Base-by-base conservation (phyloP, 2,797 vertebrate genomes). In the Notoglanidium macrostoma region DNA sequence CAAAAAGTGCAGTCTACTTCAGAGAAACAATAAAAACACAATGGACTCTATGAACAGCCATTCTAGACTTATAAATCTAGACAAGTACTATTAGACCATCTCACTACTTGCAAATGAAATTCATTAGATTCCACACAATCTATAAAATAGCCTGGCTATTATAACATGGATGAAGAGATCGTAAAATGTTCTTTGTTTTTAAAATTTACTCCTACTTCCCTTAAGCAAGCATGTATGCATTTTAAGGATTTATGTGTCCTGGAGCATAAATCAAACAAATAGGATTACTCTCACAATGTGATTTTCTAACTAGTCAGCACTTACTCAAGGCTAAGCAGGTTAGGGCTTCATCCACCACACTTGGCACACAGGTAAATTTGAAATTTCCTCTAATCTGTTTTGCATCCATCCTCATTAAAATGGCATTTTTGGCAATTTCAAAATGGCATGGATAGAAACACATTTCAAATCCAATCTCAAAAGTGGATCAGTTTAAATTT, bases 101-200 rank as follows among this genome's bases (percentile, higher is more conserved):
- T 74, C 49, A 35, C 51, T 85, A 15, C 68, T 65, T 81, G 46
- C 68, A 74, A 88, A 82, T 82, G 57, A 44, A 81, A 21, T 65
- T 65, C 15, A 57, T 74, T 74, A 72, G 40, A 65, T 76, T 85
- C 82, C 49, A 81, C 26, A 14, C 23, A 44, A 44, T 29, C 76
- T 55, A 14, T 29, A 49, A 61, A 23, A 10, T 17, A 59, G 19
- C 3, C 51, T 67, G 68, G 17, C 70, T 46, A 2, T 29, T 67
- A 63, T 72, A 32, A 63, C 46, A 84, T 49, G 6, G 32, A 84
- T 70, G 40, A 72, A 49, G 35, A 44, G 35, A 81, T n/a, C 32
- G 63, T 61, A 61, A 61, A 61, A 77, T 49, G n/a, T 21, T 57
- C 17, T 72, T 72, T 61, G 40, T 1, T 32, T 73, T 23, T 15